phyloP scores from a whole-genome alignment of 2,797 vertebrate species.

The Sebastes variabilis region DNA sequence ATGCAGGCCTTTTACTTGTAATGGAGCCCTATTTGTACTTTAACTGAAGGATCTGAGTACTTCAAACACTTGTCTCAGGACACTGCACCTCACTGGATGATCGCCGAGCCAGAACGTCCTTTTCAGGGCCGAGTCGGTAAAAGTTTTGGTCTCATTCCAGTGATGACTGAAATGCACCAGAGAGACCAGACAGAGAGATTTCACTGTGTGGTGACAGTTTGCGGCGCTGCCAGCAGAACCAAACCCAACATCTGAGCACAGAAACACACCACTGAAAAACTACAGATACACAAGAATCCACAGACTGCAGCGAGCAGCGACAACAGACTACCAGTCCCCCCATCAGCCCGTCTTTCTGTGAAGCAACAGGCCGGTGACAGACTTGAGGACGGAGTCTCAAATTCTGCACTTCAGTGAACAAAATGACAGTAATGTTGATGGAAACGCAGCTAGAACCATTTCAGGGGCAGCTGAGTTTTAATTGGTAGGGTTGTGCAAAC shows the following conservation, averaged over 20 bases:
- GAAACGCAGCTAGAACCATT: neutral
- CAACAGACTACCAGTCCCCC: neutral
- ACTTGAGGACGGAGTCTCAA: conserved; percentile 37
- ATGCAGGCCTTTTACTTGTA: neutral
- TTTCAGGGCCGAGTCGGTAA: neutral
- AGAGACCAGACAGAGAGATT: conserved; percentile 36
- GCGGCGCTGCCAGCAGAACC: conserved; percentile 11
- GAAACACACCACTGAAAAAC: conserved; percentile 18
- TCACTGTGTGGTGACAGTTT: conserved; percentile 52
- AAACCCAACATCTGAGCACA: conserved; percentile 11
- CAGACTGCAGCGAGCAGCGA: neutral
- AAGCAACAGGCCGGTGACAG: conserved; percentile 43
- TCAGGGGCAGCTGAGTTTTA: neutral
- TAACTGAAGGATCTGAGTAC: neutral
- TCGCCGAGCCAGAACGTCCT: neutral
- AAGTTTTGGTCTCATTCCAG: neutral
- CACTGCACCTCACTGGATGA: neutral
- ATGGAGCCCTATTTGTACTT: neutral
- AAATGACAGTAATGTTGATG: conserved; percentile 4
- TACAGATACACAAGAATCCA: neutral
- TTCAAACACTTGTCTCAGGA: neutral
- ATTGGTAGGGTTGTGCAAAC: neutral
- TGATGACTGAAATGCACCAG: neutral
- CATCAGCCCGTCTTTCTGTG: neutral
- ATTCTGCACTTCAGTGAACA: conserved; percentile 52